A percentile compares a stretch with the other conserved stretches of the same genome.
phyloP scores from a whole-genome alignment of 2,113 vertebrate genomes.

The Larimichthys polyactis region DNA sequence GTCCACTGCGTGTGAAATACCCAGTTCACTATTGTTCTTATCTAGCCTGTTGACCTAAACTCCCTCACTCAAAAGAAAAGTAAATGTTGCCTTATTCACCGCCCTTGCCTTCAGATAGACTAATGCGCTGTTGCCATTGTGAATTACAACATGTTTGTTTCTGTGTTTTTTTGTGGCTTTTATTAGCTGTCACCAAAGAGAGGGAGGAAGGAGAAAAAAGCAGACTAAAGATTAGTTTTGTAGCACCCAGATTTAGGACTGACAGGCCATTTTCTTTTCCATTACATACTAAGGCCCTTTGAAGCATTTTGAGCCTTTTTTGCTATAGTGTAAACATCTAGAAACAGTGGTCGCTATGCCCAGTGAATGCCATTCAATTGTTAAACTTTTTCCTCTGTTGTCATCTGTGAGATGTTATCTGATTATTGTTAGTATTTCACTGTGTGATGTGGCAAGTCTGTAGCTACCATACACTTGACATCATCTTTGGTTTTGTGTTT shows the following conservation, averaged over 20 bases:
- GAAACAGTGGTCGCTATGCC: conserved; percentile 40
- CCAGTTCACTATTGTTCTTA: conserved; percentile 20
- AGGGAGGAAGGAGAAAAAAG: neutral
- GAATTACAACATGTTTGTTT: conserved; percentile 45
- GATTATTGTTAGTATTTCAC: conserved; percentile 61
- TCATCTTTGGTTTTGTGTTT: conserved; percentile 66
- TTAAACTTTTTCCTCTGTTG: conserved; percentile 48
- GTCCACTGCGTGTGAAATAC: conserved; percentile 22
- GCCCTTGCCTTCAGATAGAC: conserved; percentile 10
- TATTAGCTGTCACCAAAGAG: conserved; percentile 43
- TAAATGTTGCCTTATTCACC: conserved; percentile 29
- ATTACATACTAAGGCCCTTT: conserved; percentile 64
- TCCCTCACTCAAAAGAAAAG: conserved; percentile 30
- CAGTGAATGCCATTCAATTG: conserved; percentile 42
- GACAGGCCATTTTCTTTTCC: conserved; percentile 62
- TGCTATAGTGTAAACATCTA: conserved; percentile 53
- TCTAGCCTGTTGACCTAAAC: conserved; percentile 31
- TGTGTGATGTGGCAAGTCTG: conserved; percentile 57
- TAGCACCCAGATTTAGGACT: conserved; percentile 50
- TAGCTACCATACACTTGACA: conserved; percentile 60
- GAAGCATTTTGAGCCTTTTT: conserved; percentile 50
- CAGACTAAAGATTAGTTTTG: conserved; percentile 45
- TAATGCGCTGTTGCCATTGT: conserved; percentile 42
- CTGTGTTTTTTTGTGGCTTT: conserved; percentile 47
- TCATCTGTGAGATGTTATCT: conserved; percentile 71